phyloP scores from a whole-genome alignment of 2,888 invertebrate species.

The Chrysomela aeneicollis region DNA sequence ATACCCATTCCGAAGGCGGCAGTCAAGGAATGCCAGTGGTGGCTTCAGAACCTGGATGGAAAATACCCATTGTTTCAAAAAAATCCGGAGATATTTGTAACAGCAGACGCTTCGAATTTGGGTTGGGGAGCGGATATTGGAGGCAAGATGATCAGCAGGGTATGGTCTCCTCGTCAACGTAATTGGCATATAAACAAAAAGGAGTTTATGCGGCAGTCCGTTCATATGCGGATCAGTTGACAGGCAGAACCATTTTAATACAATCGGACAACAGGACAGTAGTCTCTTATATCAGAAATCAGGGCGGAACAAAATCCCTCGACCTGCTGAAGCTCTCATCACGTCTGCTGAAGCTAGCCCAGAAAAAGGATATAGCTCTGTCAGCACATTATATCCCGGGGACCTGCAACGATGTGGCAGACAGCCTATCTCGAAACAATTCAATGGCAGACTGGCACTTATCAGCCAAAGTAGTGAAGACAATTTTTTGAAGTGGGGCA shows the following conservation, averaged over 20 bases:
- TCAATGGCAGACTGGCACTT: slow-evolving; percentile 41
- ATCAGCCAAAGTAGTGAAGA: slow-evolving; percentile 12
- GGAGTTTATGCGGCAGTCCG: slow-evolving; percentile 29
- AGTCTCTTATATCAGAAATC: slow-evolving; percentile 35
- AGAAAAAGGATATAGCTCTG: slow-evolving; percentile 22
- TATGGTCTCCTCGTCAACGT: slow-evolving; percentile 29
- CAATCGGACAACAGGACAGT: slow-evolving; percentile 42
- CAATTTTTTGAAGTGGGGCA: slow-evolving; percentile 38
- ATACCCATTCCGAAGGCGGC: slow-evolving; percentile 4
- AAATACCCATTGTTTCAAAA: slow-evolving; percentile 24
- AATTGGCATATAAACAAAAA: slow-evolving; percentile 40
- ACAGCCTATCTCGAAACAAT: neutral
- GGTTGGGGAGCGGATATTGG: slow-evolving; percentile 36
- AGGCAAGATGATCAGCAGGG: slow-evolving; percentile 3
- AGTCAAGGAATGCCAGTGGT: slow-evolving; percentile 27
- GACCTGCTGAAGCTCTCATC: slow-evolving; percentile 9
- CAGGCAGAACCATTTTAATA: slow-evolving; percentile 23
- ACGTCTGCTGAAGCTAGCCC: slow-evolving; percentile 20
- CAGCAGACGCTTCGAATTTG: slow-evolving; percentile 34
- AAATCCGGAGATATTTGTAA: slow-evolving; percentile 30
- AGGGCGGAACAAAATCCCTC: slow-evolving; percentile 35
- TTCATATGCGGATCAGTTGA: neutral
- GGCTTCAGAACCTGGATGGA: slow-evolving; percentile 25
- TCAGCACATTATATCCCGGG: slow-evolving; percentile 37
- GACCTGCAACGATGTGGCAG: slow-evolving; percentile 26